Base-by-base conservation (phyloP, 1,140 invertebrate genomes). In the Drosophila mayri region DNA sequence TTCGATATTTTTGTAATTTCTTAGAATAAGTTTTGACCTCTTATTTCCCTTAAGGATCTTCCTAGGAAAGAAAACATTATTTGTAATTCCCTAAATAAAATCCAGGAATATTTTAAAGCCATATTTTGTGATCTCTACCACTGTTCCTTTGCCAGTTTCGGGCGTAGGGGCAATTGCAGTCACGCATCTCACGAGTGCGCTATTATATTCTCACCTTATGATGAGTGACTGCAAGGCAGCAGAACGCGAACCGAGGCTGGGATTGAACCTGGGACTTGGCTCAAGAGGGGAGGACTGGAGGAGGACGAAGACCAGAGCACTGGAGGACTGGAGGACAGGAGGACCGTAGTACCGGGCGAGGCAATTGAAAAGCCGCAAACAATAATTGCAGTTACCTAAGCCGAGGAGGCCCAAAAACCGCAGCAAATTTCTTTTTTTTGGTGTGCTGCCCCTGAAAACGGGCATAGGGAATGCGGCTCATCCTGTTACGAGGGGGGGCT, bases 191-290 rank as follows among this genome's bases (percentile, higher is more conserved):
- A 90, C 85, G 85, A 88, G 71, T 88, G 85, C 86, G 85, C 85
- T 79, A 88, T 88, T 88, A 88, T 88, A 88, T 88, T 88, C 85
- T 88, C 85, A 88, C 85, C 85, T 88, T 90, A 90, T 88, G 85
- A 85, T 88, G 85, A 90, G 85, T 90, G 85, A 90, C 84, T 87
- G 43, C 30, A 50, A 44, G 68, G 43, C 55, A 44, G 58, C 61
- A 72, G 46, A 83, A 70, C 63, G 49, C 35, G 46, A 72, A 49
- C 79, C 46, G 30, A 67, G 65, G 61, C 41, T 43, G 49, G 41
- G 58, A 57, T 37, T 46, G 61, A 35, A 6, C 20, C 25, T 62
- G 25, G 49, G 35, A 28, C 35, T 40, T 30, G 22, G 11, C 2
- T 12, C 11, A 10, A 18, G 47, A 20, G 70, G 46, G 28, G 55